These are phyloP conservation scores for Apistogramma diplotaenia DNA, from an alignment of 2,113 vertebrate genomes.

Conservation along the genomic window DNA sequence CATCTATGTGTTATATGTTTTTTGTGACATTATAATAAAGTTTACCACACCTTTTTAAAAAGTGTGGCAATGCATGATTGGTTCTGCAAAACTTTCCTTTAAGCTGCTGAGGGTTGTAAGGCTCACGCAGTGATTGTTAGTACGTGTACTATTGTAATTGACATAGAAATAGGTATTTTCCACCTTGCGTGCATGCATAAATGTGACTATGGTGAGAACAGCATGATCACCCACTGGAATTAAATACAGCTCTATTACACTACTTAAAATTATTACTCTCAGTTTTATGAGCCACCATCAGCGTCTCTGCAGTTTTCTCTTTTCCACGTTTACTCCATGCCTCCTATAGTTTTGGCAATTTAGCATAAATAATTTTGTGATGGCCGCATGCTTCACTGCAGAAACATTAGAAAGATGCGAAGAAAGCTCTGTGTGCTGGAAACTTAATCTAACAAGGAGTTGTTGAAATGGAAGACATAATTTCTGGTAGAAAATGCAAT, in stretches of 20 bases:
- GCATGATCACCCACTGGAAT: slow-evolving; percentile 55
- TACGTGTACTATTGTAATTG: slow-evolving; percentile 20
- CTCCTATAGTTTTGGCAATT: slow-evolving; percentile 51
- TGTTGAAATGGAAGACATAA: slow-evolving; percentile 40
- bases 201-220: slow-evolving; percentile 55
- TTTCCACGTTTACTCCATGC: slow-evolving; percentile 20
- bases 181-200: slow-evolving; percentile 32
- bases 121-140: slow-evolving; percentile 30
- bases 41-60: background rate
- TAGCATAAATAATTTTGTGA: slow-evolving; percentile 51
- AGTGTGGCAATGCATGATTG: background rate
- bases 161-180: slow-evolving; percentile 47
- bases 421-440: slow-evolving; percentile 38
- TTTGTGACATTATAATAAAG: background rate
- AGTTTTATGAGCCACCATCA: slow-evolving; percentile 57
- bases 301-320: slow-evolving; percentile 24
- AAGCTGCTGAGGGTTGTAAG: background rate
- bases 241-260: slow-evolving; percentile 46
- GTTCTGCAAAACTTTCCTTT: background rate
- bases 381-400: slow-evolving; percentile 51
- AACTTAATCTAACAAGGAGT: slow-evolving; percentile 38
- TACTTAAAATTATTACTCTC: slow-evolving; percentile 52
- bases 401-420: slow-evolving; percentile 50
- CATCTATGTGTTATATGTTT: background rate
- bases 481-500: slow-evolving; percentile 44